Evolutionary conservation across 2,888 invertebrate species (phyloP).

Genomic region (Pollenia labialis): DNA sequence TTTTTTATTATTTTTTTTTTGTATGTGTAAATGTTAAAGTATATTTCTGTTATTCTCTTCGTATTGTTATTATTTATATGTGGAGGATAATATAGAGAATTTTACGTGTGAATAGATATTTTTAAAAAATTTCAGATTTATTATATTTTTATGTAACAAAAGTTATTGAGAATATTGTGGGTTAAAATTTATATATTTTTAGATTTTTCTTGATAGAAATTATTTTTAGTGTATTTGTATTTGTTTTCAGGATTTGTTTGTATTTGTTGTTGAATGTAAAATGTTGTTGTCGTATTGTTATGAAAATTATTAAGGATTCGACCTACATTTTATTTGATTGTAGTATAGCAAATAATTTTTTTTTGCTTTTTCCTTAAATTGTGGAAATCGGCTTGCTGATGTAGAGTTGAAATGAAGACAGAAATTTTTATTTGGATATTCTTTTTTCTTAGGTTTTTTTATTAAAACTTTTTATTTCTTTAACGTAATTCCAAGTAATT

Average conservation of each 20-base stretch:
- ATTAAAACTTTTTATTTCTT: slow-evolving; percentile 33
- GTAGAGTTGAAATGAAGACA: slow-evolving; percentile 1
- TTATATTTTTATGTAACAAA: not conserved
- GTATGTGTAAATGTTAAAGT: not conserved
- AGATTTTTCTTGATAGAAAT: not conserved
- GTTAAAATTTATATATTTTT: not conserved
- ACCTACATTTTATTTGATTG: slow-evolving; percentile 66
- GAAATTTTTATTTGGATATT: not conserved
- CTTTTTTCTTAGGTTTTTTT: slow-evolving; percentile 10
- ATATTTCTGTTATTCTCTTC: not conserved
- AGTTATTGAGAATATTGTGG: not conserved
- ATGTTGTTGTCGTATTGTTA: slow-evolving; percentile 11
- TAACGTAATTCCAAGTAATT: slow-evolving; percentile 39
- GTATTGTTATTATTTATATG: not conserved
- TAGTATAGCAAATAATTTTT: slow-evolving; percentile 4
- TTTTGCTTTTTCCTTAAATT: not conserved
- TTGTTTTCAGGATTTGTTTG: not conserved
- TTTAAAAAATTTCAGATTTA: not conserved
- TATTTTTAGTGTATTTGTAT: slow-evolving; percentile 10
- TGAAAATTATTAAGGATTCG: slow-evolving; percentile 54
- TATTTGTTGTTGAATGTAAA: not conserved
- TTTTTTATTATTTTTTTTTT: slow-evolving; percentile 3
- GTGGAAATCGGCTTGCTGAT: not conserved
- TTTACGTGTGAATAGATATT: too few species aligned
- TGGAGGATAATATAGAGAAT: too few species aligned